phyloP scores from a whole-genome alignment of 2,113 vertebrate species.

The Bothrops jararaca region DNA sequence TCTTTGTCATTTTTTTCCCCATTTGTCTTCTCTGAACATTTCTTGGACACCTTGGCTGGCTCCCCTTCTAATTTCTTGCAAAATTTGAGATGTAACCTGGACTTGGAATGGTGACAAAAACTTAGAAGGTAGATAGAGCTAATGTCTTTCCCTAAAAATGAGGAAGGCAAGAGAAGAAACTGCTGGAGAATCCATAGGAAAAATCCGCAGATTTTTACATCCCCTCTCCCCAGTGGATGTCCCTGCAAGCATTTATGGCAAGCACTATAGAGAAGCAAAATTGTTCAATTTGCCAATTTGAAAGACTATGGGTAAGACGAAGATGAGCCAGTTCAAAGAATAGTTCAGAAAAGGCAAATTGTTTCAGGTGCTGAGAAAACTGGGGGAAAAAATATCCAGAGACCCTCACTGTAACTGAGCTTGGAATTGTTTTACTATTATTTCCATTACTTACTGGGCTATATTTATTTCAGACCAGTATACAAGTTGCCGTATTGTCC shows the following conservation, averaged over 20 bases:
- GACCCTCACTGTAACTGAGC: not conserved
- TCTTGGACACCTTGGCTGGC: not conserved
- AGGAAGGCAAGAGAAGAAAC: not conserved
- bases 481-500: not conserved
- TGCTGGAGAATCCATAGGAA: not conserved
- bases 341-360: not conserved
- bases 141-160: not conserved
- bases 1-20: not conserved
- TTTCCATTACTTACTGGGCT: not conserved
- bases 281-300: not conserved
- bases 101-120: not conserved
- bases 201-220: not conserved
- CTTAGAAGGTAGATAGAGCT: not conserved
- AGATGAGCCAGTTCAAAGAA: not conserved
- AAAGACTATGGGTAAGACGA: not conserved
- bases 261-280: not conserved
- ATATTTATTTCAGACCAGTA: not conserved
- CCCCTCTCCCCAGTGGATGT: not conserved
- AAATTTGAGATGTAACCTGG: not conserved
- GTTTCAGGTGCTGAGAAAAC: not conserved
- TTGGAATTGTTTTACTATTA: not conserved
- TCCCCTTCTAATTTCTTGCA: not conserved
- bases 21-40: not conserved
- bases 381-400: not conserved
- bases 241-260: not conserved